A percentile compares a stretch with the other conserved stretches of the same genome.
Evolutionary conservation across 2,888 invertebrate species (phyloP).

Genomic region (Sarcophaga caerulescens): DNA sequence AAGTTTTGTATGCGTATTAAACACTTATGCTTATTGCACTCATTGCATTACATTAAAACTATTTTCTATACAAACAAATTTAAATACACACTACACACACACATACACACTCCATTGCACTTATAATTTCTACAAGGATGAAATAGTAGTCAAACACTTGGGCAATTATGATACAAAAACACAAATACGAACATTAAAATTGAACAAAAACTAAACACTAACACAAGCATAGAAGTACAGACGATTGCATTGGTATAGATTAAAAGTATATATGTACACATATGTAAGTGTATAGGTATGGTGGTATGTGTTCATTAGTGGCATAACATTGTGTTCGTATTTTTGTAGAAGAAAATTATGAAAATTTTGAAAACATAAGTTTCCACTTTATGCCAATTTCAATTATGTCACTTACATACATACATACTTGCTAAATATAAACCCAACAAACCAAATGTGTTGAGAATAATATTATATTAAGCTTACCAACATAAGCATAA

Average conservation of each 20-base stretch:
- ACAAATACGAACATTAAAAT: conserved; percentile 58
- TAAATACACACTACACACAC: not conserved
- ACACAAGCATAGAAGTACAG: not conserved
- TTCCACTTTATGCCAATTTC: conserved; percentile 69
- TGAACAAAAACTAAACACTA: conserved; percentile 44
- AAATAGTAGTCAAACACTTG: conserved; percentile 46
- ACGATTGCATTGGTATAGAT: too few species aligned
- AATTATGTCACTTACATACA: conserved; percentile 66
- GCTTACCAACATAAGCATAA: too few species aligned
- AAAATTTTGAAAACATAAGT: conserved; percentile 66
- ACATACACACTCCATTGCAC: not conserved
- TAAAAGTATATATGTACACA: too few species aligned
- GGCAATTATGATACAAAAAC: conserved; percentile 54
- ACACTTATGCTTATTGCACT: conserved; percentile 61
- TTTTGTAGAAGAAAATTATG: conserved; percentile 63
- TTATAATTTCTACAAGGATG: not conserved
- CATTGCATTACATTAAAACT: conserved; percentile 43
- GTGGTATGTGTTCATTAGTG: not conserved
- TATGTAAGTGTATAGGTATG: not conserved
- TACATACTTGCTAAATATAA: conserved; percentile 3
- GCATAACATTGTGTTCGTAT: not conserved
- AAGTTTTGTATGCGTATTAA: conserved; percentile 49
- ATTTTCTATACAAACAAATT: conserved; percentile 3
- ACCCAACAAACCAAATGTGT: too few species aligned
- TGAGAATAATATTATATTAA: too few species aligned